phyloP scores from a whole-genome alignment of 1,140 invertebrate species.

The Teleogryllus occipitalis region DNA sequence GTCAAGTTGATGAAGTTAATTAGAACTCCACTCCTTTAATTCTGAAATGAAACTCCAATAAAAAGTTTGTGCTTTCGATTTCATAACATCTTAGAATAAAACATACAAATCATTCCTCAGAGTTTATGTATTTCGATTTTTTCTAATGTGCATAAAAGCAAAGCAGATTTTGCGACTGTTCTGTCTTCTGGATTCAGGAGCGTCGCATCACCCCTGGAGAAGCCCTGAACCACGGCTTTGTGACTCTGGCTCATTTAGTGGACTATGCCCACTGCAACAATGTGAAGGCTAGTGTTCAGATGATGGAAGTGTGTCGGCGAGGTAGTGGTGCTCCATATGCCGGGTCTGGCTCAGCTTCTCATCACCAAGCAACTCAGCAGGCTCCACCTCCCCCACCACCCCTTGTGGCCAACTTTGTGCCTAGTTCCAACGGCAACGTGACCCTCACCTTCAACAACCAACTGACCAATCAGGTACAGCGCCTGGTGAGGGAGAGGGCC shows the following conservation, averaged over 20 bases:
- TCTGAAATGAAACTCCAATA: too few relatives aligned
- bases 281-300: conserved; percentile 88
- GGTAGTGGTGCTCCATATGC: conserved; percentile 44
- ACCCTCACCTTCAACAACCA: conserved; percentile 82
- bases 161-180: not conserved
- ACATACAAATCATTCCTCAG: too few relatives aligned
- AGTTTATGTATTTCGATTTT: too few relatives aligned
- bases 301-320: conserved; percentile 84
- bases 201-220: conserved; percentile 89
- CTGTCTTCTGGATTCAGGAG: conserved; percentile 47
- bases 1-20: conserved; percentile 25
- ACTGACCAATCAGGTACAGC: conserved; percentile 62
- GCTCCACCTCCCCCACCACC: conserved; percentile 38
- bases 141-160: too few relatives aligned
- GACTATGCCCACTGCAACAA: conserved; percentile 96
- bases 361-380: conserved; percentile 34
- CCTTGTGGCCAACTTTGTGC: conserved; percentile 55
- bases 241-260: conserved; percentile 83
- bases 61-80: too few relatives aligned
- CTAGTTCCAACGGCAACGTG: conserved; percentile 71
- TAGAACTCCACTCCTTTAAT: too few relatives aligned
- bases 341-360: conserved; percentile 28
- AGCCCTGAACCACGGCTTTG: conserved; percentile 91
- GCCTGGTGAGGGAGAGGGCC: conserved; percentile 52
- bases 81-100: too few relatives aligned